Evolutionary conservation across 2,113 vertebrate species (phyloP).

Genomic region (Bothrops jararaca): DNA sequence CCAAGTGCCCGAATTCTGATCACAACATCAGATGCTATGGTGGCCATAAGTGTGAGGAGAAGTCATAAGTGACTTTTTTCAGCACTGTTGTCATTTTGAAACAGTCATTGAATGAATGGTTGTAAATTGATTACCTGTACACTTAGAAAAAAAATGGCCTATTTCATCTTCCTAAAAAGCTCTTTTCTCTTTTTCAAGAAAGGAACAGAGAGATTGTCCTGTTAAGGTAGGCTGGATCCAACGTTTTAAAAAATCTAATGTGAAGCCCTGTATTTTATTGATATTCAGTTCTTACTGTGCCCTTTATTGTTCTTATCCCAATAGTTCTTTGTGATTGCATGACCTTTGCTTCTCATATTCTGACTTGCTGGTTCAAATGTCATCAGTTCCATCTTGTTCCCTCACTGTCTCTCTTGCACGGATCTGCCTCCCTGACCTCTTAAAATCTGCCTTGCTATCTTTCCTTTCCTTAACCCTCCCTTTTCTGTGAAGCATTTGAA

Average conservation of each 20-base stretch:
- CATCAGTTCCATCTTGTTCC: neutral
- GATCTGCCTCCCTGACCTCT: neutral
- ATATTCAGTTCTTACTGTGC: neutral
- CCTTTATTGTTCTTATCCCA: neutral
- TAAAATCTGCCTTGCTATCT: neutral
- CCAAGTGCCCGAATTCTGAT: neutral
- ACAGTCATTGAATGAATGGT: neutral
- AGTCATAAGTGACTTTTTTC: neutral
- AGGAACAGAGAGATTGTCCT: neutral
- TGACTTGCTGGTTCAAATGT: neutral
- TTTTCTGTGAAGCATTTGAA: neutral
- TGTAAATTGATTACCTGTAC: neutral
- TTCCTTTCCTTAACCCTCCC: neutral
- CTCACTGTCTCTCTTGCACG: neutral
- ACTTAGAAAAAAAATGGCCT: neutral
- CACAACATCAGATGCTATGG: neutral
- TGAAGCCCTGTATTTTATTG: neutral
- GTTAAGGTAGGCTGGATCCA: neutral
- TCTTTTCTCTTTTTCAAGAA: neutral
- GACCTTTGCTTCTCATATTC: neutral
- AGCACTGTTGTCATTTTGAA: neutral
- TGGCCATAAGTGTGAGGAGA: neutral
- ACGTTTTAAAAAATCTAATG: neutral
- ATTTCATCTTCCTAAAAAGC: neutral
- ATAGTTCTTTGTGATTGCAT: neutral